These are phyloP conservation scores for Drosophila pectinifera DNA, from an alignment of 1,140 invertebrate genomes.

Conservation along the genomic window DNA sequence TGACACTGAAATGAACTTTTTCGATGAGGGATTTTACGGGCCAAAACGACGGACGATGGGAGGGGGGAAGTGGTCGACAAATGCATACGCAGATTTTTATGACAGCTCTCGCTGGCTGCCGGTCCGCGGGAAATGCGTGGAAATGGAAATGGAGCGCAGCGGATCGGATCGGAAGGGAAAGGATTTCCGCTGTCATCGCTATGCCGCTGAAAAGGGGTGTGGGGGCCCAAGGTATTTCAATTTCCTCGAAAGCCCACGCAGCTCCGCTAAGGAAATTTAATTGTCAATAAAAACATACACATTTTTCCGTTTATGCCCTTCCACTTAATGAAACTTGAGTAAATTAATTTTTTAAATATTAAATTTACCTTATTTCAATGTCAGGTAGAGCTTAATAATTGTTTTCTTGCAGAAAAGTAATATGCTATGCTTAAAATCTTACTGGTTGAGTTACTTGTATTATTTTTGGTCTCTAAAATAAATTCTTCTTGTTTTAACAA, in stretches of 20 bases:
- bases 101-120: constrained; percentile 19
- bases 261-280: too few species aligned
- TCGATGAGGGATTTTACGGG: constrained; percentile 6
- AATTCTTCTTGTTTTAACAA: too few species aligned
- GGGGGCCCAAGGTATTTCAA: neutral
- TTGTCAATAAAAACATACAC: too few species aligned
- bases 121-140: neutral
- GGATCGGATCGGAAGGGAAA: constrained; percentile 2
- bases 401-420: too few species aligned
- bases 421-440: too few species aligned
- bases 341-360: too few species aligned
- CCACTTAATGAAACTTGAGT: too few species aligned
- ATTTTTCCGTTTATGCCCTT: too few species aligned
- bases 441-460: too few species aligned
- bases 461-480: too few species aligned
- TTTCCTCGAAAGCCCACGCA: neutral
- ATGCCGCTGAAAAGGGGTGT: neutral
- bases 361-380: too few species aligned
- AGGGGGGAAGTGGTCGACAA: constrained; percentile 9
- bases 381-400: too few species aligned
- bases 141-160: constrained; percentile 8
- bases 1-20: constrained; percentile 53
- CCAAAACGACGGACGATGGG: neutral
- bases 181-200: constrained; percentile 31
- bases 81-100: constrained; percentile 41